Evolutionary conservation across 2,888 invertebrate species (phyloP).

Genomic region (Drosophila buzzatii): DNA sequence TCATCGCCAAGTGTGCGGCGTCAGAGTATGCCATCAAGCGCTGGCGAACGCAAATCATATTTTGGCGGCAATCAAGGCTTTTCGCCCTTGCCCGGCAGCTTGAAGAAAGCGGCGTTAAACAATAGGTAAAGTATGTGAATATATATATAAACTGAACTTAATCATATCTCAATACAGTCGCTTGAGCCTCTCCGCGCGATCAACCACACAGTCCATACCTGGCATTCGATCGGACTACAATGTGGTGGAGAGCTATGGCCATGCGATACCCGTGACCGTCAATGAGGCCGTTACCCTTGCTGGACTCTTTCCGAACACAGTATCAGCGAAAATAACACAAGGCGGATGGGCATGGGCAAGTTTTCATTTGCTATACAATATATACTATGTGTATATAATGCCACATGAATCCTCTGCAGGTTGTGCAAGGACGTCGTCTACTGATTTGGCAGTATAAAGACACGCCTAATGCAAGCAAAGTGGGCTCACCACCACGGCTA

Average conservation of each 20-base stretch:
- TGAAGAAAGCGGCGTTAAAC: conserved; percentile 71
- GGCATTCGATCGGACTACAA: conserved; percentile 91
- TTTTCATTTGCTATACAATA: background rate
- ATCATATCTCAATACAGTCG: conserved; percentile 80
- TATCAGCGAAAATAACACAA: conserved; percentile 86
- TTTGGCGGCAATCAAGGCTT: conserved; percentile 62
- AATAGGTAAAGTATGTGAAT: conserved; percentile 56
- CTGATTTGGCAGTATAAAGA: conserved; percentile 93
- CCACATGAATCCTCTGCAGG: conserved; percentile 84
- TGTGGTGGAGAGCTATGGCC: conserved; percentile 92
- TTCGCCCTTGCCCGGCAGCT: conserved; percentile 37
- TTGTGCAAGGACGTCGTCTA: conserved; percentile 93
- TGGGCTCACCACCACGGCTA: conserved; percentile 61
- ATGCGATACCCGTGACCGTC: conserved; percentile 93
- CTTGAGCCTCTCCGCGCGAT: conserved; percentile 87
- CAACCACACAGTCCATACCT: conserved; percentile 89
- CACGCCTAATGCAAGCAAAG: conserved; percentile 34
- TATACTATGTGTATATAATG: background rate
- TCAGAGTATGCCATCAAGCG: conserved; percentile 64
- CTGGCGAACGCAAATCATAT: conserved; percentile 73
- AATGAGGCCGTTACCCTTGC: conserved; percentile 95
- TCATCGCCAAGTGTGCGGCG: conserved; percentile 72
- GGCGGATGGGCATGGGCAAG: conserved; percentile 87
- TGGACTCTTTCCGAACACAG: conserved; percentile 86
- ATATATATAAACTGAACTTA: background rate